Base-by-base conservation (phyloP, 2,113 vertebrate genomes). In the Lepidothrix coronata region DNA sequence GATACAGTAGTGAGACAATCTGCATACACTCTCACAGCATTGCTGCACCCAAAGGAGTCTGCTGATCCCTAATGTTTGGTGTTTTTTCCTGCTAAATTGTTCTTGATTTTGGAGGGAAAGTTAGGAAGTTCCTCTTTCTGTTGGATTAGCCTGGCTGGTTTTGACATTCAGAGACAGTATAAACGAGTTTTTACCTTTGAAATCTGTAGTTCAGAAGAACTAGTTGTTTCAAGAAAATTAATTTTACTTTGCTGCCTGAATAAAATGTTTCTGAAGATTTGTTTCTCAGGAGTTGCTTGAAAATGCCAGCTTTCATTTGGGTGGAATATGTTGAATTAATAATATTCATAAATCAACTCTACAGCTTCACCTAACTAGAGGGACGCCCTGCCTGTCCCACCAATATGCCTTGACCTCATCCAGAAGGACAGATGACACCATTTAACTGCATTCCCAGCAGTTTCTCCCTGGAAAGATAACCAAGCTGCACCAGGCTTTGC, bases 21-120 rank as follows among this genome's bases (percentile, higher is more conserved):
- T 2, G 0, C 1, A 0, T 35, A 30, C n/a, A 14, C 52, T 91
- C 37, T 43, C 23, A 10, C 19, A 59, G 37, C 19, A 2, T 8
- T 72, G 65, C 27, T 58, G n/a, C 54, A 46, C 20, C 52, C n/a
- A 44, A 68, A 85, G 52, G 3, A 1, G 4, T 67, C 61, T 83
- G 51, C 28, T 62, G 58, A 62, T 78, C 51, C 25, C 67, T 73
- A 39, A 10, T 41, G 12, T 66, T 74, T 55, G 1, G 16, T 33
- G 22, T 62, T 52, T 62, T 72, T 65, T 11, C 43, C 31, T 58
- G 52, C 6, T 44, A 44, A 14, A 0, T 48, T 66, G 76, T 58
- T 70, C 62, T 65, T 83, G 13, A 23, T 35, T 80, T 89, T 75
- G 25, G 39, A 76, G 33, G 19, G 23, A 41, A 70, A 51, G 15